Evolutionary conservation across 2,797 vertebrate species (phyloP).

Genomic region (Ptychadena robeensis): DNA sequence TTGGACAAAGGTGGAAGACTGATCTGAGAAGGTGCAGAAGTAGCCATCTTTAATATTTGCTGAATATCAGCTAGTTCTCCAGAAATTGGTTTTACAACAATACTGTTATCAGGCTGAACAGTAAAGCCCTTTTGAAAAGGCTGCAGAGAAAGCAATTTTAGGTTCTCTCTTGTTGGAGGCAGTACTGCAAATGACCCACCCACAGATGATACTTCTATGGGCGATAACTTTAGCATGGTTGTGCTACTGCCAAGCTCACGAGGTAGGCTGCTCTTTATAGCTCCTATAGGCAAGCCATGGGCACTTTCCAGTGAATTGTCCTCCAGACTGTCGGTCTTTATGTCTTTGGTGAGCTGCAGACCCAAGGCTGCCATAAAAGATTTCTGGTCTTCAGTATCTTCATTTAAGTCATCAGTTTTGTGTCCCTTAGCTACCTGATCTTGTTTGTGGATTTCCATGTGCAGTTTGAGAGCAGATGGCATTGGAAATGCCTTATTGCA

Average conservation of each 20-base stretch:
- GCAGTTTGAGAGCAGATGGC: conserved; percentile 85
- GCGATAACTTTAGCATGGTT: conserved; percentile 78
- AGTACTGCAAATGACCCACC: conserved; percentile 75
- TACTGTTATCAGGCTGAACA: conserved; percentile 87
- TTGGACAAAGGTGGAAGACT: conserved; percentile 83
- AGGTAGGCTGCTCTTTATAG: conserved; percentile 87
- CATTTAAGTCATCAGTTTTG: neutral
- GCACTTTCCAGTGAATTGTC: conserved; percentile 84
- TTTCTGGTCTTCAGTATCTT: conserved; percentile 74
- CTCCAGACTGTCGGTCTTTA: conserved; percentile 76
- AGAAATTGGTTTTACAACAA: conserved; percentile 86
- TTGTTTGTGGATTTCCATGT: conserved; percentile 75
- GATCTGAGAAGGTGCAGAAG: conserved; percentile 85
- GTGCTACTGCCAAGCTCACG: conserved; percentile 82
- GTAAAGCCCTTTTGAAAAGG: conserved; percentile 91
- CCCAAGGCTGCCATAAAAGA: conserved; percentile 86
- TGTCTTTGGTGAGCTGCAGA: conserved; percentile 85
- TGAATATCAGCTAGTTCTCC: conserved; percentile 91
- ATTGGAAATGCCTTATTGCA: conserved; percentile 97
- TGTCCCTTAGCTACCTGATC: conserved; percentile 65
- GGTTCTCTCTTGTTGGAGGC: conserved; percentile 79
- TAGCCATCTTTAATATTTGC: conserved; percentile 93
- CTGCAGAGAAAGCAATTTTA: conserved; percentile 88
- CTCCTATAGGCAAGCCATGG: conserved; percentile 87
- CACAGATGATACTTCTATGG: conserved; percentile 80